Conservation (phyloP, 2,113 vertebrate species). For the Paramisgurnus dabryanus region DNA sequence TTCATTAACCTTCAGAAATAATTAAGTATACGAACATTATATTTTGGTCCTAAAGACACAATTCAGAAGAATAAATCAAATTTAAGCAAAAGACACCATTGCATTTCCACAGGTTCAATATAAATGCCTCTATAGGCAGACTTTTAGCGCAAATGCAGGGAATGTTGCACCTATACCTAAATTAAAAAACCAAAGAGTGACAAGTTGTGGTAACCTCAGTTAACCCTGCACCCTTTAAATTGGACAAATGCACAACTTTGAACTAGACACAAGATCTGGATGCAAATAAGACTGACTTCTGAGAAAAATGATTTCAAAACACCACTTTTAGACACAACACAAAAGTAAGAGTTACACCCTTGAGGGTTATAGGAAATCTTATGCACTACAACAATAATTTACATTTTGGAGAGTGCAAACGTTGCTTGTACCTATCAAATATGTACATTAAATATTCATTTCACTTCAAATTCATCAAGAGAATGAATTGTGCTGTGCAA, state of each 20-base stretch:
- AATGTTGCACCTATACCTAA: slow-evolving; percentile 16
- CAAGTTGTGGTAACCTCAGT: not conserved
- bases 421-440: not conserved
- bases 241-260: not conserved
- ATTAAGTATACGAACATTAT: no score
- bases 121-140: slow-evolving; percentile 8
- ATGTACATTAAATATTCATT: not conserved
- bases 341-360: not conserved
- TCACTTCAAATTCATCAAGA: not conserved
- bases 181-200: slow-evolving; percentile 1
- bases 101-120: slow-evolving; percentile 16
- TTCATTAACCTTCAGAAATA: no score
- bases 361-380: not conserved
- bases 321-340: not conserved
- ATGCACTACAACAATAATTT: not conserved
- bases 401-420: not conserved
- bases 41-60: no score
- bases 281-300: no score
- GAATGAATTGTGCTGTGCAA: not conserved
- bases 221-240: not conserved
- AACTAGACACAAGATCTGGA: not conserved
- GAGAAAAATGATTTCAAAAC: no score
- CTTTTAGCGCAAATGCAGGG: not conserved
- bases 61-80: no score
- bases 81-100: not conserved